phyloP scores from a whole-genome alignment of 2,888 invertebrate species.

The Chelonus formosanus region DNA sequence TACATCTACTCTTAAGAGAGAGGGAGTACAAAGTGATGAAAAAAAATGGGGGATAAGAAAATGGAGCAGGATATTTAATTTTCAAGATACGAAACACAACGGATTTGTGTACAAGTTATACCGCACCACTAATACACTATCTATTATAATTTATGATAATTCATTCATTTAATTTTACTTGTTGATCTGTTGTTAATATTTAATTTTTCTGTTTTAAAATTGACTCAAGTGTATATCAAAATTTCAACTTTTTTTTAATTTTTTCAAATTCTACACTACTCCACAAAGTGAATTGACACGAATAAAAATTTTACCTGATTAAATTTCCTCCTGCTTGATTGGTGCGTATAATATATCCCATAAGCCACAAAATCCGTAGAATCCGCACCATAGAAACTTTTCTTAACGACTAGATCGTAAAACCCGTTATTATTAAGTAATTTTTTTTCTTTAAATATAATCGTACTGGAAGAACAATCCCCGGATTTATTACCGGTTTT shows the following conservation, averaged over 20 bases:
- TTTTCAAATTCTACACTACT: too few relatives aligned
- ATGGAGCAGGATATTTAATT: not conserved
- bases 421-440: slow-evolving; percentile 26
- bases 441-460: slow-evolving; percentile 31
- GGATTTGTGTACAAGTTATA: not conserved
- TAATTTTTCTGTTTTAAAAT: too few relatives aligned
- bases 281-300: too few relatives aligned
- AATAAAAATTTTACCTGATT: too few relatives aligned
- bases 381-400: slow-evolving; percentile 18
- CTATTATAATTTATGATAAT: too few relatives aligned
- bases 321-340: too few relatives aligned
- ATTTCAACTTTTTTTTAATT: too few relatives aligned
- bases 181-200: too few relatives aligned
- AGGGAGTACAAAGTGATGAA: not conserved
- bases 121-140: too few relatives aligned
- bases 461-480: slow-evolving; percentile 60
- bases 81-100: not conserved
- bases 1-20: not conserved
- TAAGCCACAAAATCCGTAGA: slow-evolving; percentile 24
- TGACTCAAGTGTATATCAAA: too few relatives aligned
- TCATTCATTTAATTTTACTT: too few relatives aligned
- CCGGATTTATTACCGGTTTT: slow-evolving; percentile 46
- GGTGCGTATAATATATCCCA: not conserved
- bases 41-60: not conserved
- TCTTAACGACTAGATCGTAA: slow-evolving; percentile 29